Evolutionary conservation across 2,113 vertebrate species (phyloP).

Genomic region (Smithornis capensis): DNA sequence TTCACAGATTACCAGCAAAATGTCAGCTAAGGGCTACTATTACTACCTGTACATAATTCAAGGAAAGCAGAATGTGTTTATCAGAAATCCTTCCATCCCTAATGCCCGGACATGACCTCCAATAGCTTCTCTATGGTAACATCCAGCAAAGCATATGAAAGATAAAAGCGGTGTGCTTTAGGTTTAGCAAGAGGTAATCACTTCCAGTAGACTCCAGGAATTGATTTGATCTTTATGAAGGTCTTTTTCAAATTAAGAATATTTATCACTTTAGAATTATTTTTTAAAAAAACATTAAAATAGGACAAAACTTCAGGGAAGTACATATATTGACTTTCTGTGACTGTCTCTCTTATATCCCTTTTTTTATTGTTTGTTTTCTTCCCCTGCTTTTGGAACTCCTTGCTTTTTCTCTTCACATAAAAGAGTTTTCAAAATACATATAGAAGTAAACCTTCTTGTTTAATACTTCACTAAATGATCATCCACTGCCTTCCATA

Average conservation of each 20-base stretch:
- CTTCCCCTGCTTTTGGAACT: neutral
- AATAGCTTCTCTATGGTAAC: neutral
- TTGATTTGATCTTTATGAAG: neutral
- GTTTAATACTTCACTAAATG: slow-evolving; percentile 20
- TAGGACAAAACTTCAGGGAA: fast-evolving
- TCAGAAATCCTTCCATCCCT: neutral
- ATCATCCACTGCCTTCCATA: neutral
- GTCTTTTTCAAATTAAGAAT: neutral
- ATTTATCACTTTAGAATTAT: neutral
- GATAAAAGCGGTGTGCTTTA: neutral
- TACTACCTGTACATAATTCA: neutral
- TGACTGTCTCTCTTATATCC: neutral
- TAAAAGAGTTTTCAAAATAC: neutral
- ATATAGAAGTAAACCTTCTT: neutral
- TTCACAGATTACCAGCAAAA: neutral
- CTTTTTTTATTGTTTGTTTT: neutral
- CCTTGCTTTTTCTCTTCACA: neutral
- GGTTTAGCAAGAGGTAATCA: neutral
- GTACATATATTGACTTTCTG: neutral
- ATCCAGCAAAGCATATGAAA: neutral
- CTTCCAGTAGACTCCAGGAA: neutral
- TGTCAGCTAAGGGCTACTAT: neutral
- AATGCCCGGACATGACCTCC: neutral
- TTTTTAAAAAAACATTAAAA: neutral
- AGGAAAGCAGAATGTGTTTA: neutral